Percentiles rank a stretch among this genome's conserved stretches.
Evolutionary conservation across 2,797 vertebrate species (phyloP).

Genomic region (Dicrostonyx torquatus): DNA sequence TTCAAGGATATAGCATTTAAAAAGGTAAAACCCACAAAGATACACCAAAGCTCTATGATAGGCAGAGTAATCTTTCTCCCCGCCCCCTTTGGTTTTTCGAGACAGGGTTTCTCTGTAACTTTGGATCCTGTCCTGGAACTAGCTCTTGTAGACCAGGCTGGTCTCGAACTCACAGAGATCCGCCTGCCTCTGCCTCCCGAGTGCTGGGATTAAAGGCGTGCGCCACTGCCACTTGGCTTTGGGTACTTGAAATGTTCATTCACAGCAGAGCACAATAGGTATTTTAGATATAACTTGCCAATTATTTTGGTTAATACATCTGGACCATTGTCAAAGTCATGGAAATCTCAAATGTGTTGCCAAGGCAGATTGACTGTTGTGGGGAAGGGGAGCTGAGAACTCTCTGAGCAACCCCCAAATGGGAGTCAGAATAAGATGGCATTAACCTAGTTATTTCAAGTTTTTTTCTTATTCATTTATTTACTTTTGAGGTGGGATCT

Average conservation of each 20-base stretch:
- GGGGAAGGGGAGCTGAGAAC: not conserved
- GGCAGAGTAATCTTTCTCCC: not conserved
- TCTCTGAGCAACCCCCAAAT: not conserved
- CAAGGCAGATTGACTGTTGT: not conserved
- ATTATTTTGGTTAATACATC: not conserved
- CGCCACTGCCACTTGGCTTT: accelerated
- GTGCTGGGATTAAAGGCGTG: no score
- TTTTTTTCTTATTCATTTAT: not conserved
- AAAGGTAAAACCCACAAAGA: not conserved
- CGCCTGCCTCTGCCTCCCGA: no score
- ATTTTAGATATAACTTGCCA: not conserved
- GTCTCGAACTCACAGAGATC: no score
- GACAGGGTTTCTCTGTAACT: no score
- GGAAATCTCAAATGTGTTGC: no score
- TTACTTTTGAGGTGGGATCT: not conserved
- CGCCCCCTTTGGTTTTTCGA: no score
- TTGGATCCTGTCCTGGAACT: no score
- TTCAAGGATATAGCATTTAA: not conserved
- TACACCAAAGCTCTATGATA: not conserved
- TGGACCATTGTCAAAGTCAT: not conserved
- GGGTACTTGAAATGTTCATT: not conserved
- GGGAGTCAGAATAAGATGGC: not conserved
- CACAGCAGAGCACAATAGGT: not conserved
- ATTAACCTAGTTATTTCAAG: not conserved
- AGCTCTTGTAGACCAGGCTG: no score